Conservation (phyloP, 2,888 invertebrate genomes). For the Gari tellinella region DNA sequence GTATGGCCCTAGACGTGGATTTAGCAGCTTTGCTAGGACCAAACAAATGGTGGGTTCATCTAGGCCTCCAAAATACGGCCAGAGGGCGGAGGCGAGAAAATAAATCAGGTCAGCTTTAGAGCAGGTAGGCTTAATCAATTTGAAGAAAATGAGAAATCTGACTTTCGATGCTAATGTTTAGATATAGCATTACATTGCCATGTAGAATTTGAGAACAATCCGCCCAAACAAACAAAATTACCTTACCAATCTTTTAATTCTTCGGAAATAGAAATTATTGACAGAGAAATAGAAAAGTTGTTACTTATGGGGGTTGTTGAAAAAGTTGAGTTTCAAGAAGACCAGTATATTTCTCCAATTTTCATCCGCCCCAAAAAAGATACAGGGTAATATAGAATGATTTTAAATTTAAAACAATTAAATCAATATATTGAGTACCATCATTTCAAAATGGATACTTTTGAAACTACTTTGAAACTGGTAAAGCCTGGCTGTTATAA, state of each 20-base stretch:
- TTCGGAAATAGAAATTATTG: too few species aligned
- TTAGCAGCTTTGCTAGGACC: neutral
- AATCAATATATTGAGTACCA: conserved; percentile 48
- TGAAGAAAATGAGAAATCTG: conserved; percentile 38
- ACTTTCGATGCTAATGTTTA: conserved; percentile 35
- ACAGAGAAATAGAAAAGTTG: too few species aligned
- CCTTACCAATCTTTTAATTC: too few species aligned
- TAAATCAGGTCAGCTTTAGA: conserved; percentile 13
- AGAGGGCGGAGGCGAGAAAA: neutral
- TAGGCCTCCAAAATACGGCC: neutral
- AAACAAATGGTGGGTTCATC: too few species aligned
- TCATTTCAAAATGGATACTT: conserved; percentile 64
- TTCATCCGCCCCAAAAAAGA: conserved; percentile 44
- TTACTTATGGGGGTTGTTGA: conserved; percentile 8
- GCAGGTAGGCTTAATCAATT: conserved; percentile 29
- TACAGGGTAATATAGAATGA: conserved; percentile 41
- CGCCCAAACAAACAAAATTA: neutral
- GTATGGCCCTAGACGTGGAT: neutral
- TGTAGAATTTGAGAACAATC: conserved; percentile 5
- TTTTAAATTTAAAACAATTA: conserved; percentile 50
- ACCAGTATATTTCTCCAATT: conserved; percentile 47
- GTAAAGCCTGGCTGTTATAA: conserved; percentile 47
- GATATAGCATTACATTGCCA: conserved; percentile 26
- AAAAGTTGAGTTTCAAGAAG: conserved; percentile 3
- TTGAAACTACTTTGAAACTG: conserved; percentile 41